Evolutionary conservation across 2,113 vertebrate genomes (phyloP), one percentile per base, ranked within the genome.

Genomic region (Colistium nudipinnis): DNA sequence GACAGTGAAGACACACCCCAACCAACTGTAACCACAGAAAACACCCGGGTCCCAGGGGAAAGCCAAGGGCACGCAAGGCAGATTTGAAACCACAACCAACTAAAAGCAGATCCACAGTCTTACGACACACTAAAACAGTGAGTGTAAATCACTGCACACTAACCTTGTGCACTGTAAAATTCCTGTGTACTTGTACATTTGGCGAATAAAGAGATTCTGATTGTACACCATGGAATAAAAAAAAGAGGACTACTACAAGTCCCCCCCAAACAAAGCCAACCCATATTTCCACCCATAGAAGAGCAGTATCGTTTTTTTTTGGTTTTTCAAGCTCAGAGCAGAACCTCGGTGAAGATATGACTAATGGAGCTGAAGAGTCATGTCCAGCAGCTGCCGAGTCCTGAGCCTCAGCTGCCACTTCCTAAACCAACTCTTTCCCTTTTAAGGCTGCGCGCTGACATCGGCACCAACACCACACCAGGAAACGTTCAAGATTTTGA

Each of bases 301-400:
- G n/a, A n/a, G n/a, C n/a, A n/a, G n/a, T n/a, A n/a, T n/a, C n/a
- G n/a, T n/a, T n/a, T n/a, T n/a, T n/a, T n/a, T n/a, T n/a, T n/a
- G n/a, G n/a, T n/a, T n/a, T n/a, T n/a, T n/a, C n/a, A n/a, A n/a
- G n/a, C n/a, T n/a, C n/a, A n/a, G n/a, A n/a, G n/a, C n/a, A n/a
- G n/a, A n/a, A n/a, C n/a, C n/a, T n/a, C n/a, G n/a, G n/a, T n/a
- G n/a, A n/a, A n/a, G n/a, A n/a, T n/a, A n/a, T n/a, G n/a, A n/a
- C n/a, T n/a, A 13, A 61, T 13, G 25, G 17, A 53, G 49, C 62
- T 35, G 17, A 38, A 48, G 24, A 52, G 28, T 41, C 10, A 17
- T 68, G 56, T 71, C 36, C 60, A 69, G 72, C n/a, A 64, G 44
- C 24, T 49, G 25, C 49, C 39, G 17, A 24, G 22, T 41, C 43